Percentiles rank a stretch among this genome's conserved stretches.
These are phyloP conservation scores for Agrypnus murinus DNA, from an alignment of 2,888 invertebrate genomes.

Conservation along the genomic window DNA sequence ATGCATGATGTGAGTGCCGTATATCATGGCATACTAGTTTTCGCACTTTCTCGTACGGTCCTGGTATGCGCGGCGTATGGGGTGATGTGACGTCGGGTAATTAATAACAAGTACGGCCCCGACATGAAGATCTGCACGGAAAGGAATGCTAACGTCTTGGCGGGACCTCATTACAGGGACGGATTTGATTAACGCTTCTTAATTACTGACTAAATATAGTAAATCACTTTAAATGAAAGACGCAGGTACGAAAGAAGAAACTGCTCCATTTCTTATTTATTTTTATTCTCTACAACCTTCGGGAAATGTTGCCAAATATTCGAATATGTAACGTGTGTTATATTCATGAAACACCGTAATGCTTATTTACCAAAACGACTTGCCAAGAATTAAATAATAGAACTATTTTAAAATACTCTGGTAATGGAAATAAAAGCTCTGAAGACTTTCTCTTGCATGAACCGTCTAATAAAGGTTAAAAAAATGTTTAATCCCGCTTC, in stretches of 20 bases:
- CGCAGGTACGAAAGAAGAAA: slow-evolving; percentile 31
- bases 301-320: slow-evolving; percentile 53
- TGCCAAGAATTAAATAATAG: slow-evolving; percentile 52
- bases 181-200: slow-evolving; percentile 35
- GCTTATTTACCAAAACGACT: slow-evolving; percentile 50
- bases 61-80: slow-evolving; percentile 50
- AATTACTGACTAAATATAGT: slow-evolving; percentile 25
- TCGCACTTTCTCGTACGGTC: slow-evolving; percentile 54
- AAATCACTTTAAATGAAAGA: slow-evolving; percentile 12
- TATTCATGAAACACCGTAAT: slow-evolving; percentile 49
- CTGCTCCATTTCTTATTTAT: slow-evolving; percentile 46
- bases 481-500: too few relatives aligned
- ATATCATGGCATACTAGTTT: slow-evolving; percentile 60
- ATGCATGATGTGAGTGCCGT: slow-evolving; percentile 54
- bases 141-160: slow-evolving; percentile 21
- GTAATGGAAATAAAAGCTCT: slow-evolving; percentile 30
- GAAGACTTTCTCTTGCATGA: too few relatives aligned
- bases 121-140: slow-evolving; percentile 31
- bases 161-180: slow-evolving; percentile 22
- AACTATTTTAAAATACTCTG: slow-evolving; percentile 33
- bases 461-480: too few relatives aligned
- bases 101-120: slow-evolving; percentile 41
- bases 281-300: slow-evolving; percentile 54
- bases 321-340: slow-evolving; percentile 55
- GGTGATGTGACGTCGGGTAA: slow-evolving; percentile 34